A percentile compares a stretch with the other conserved stretches of the same genome.
Conservation (phyloP, 2,113 vertebrate species). For the Raja brachyura region DNA sequence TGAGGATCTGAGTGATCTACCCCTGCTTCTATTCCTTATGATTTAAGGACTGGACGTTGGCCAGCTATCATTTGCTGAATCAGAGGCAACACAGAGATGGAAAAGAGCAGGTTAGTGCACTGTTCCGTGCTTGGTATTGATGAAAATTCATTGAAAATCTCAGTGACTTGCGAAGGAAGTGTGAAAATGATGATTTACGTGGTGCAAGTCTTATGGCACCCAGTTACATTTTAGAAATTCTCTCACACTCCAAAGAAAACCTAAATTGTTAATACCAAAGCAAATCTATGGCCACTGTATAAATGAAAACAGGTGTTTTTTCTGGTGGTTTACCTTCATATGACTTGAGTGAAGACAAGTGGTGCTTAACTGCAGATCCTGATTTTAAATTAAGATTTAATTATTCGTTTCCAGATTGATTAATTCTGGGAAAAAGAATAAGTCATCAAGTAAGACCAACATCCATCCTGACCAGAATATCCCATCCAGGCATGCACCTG, state of each 20-base stretch:
- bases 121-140: not conserved
- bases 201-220: not conserved
- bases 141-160: not conserved
- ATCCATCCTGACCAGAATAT: too few species aligned
- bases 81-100: too few species aligned
- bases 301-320: not conserved
- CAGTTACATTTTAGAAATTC: constrained; percentile 3
- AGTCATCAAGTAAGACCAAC: not conserved
- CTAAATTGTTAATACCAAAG: not conserved
- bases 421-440: not conserved
- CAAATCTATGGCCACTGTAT: not conserved
- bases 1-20: too few species aligned
- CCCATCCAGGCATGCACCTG: too few species aligned
- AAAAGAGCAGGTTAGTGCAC: not conserved
- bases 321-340: not conserved
- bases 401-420: not conserved
- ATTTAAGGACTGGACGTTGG: too few species aligned
- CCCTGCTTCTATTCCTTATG: too few species aligned
- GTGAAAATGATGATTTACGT: not conserved
- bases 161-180: not conserved
- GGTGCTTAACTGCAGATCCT: not conserved
- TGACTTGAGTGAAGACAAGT: not conserved
- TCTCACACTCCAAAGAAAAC: not conserved
- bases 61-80: not conserved
- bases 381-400: not conserved